Conservation (phyloP, 2,797 vertebrate species). For the Micromesistius poutassou region DNA sequence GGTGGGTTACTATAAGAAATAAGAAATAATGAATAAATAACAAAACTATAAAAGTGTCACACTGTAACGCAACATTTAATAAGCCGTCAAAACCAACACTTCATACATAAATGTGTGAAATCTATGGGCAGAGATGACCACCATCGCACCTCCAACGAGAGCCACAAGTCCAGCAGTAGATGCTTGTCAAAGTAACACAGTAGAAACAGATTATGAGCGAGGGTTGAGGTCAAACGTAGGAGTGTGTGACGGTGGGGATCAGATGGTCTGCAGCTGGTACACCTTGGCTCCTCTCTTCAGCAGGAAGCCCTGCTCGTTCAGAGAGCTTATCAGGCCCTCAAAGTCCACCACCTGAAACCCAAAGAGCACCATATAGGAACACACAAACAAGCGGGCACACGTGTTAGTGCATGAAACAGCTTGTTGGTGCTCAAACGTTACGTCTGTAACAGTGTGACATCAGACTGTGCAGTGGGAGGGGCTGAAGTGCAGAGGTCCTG, state of each 20-base stretch:
- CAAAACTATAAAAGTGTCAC: not conserved
- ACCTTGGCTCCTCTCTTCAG: constrained; percentile 87
- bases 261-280: constrained; percentile 93
- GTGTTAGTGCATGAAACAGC: not conserved
- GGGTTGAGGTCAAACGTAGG: not conserved
- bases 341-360: constrained; percentile 85
- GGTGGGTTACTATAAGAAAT: not conserved
- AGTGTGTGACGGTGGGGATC: constrained; percentile 27
- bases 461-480: too few species aligned
- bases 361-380: not conserved
- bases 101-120: not conserved
- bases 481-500: too few species aligned
- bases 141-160: not conserved
- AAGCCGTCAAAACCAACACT: not conserved
- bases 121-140: not conserved
- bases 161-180: not conserved
- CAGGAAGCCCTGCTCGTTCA: constrained; percentile 96
- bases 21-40: not conserved
- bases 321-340: constrained; percentile 86
- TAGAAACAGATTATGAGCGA: not conserved
- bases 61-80: not conserved
- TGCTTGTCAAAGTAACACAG: not conserved
- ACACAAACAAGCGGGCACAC: not conserved
- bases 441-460: too few species aligned
- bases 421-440: too few species aligned